Conservation (phyloP, 2,797 vertebrate genomes). For the Propithecus deckenii region DNA sequence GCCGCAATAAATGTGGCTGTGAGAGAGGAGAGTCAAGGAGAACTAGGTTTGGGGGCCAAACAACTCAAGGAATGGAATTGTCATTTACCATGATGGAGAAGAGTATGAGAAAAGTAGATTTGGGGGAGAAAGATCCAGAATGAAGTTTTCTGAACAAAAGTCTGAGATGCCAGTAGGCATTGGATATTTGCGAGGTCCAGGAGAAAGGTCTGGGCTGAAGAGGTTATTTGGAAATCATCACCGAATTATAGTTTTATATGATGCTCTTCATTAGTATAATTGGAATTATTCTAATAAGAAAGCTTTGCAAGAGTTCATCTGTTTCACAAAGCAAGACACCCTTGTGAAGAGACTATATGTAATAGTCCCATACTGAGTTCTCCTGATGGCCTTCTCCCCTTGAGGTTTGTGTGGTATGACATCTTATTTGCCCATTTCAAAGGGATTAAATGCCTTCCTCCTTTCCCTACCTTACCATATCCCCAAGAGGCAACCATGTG, state of each 20-base stretch:
- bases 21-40: neutral
- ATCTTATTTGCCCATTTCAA: slow-evolving; percentile 73
- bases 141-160: neutral
- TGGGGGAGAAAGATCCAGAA: neutral
- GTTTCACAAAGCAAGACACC: neutral
- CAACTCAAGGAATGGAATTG: neutral
- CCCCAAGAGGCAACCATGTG: slow-evolving; percentile 62
- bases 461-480: slow-evolving; percentile 55
- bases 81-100: neutral
- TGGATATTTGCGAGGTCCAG: neutral
- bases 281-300: slow-evolving; percentile 34
- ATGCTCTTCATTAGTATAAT: neutral
- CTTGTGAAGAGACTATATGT: neutral
- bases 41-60: neutral
- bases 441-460: slow-evolving; percentile 75
- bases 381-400: slow-evolving; percentile 1
- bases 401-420: slow-evolving; percentile 67
- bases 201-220: neutral
- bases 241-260: neutral
- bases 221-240: neutral
- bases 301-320: neutral
- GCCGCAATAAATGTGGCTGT: fast-evolving
- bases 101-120: neutral
- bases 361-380: slow-evolving; percentile 12
- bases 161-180: neutral